Base-by-base conservation (phyloP, 2,888 invertebrate species). In the Alviniconcha strummeri region DNA sequence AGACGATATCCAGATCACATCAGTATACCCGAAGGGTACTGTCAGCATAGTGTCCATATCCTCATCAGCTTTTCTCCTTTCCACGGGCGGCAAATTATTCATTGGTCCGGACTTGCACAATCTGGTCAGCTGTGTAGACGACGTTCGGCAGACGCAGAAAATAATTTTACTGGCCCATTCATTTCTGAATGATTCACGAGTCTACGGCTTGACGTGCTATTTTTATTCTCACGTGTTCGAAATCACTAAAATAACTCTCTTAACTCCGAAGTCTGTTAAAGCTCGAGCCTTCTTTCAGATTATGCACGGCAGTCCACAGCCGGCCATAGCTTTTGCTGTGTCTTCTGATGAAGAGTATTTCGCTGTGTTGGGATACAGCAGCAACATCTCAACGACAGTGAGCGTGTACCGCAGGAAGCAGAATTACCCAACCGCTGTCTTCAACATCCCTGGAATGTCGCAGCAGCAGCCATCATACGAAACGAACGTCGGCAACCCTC, bases 221-320 rank as follows among this genome's bases (percentile, higher is more conserved):
- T 71, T 74, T 9, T 52, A 54, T 52, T 74, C 74, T 13, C 74
- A 76, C n/a, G 56, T 76, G n/a, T 76, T 6, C n/a, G 76, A 76
- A 76, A 76, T 76, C 56, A n/a, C n/a, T 8, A n/a, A 76, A 19
- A 19, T 76, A 56, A 15, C 15, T 8, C n/a, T n/a, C 57, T 19
- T n/a, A 7, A 55, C 56, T 17, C 57, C n/a, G 8, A n/a, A 9
- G 7, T n/a, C 15, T n/a, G 11, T 76, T n/a, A 19, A 7, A n/a
- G 17, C 7, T 17, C 17, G 56, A n/a, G n/a, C 76, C 36, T 15
- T 76, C 9, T 76, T 76, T 57, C 76, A 76, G 57, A 57, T 76
- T 36, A 19, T 76, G 56, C 19, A 19, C 57, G 56, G 17, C 15
- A 55, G 5, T 6, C 9, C 8, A 15, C 56, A 5, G 36, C 36